phyloP scores from a whole-genome alignment of 2,797 vertebrate genomes.

The Amniataba percoides region DNA sequence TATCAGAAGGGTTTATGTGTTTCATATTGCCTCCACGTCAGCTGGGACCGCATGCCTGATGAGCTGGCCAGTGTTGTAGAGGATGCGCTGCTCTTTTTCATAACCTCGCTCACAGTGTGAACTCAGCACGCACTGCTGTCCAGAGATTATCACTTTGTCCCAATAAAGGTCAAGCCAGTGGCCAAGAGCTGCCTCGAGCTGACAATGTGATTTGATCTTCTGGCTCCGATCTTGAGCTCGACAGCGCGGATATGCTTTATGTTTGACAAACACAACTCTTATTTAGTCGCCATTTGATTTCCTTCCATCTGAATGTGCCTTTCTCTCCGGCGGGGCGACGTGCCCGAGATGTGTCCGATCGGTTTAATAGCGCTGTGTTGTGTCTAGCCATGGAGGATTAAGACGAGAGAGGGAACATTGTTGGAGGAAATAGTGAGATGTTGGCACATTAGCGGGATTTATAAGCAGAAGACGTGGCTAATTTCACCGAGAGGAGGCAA shows the following conservation, averaged over 20 bases:
- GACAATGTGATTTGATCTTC: slow-evolving; percentile 22
- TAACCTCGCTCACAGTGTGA: slow-evolving; percentile 43
- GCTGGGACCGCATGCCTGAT: slow-evolving; percentile 75
- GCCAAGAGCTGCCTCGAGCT: slow-evolving; percentile 27
- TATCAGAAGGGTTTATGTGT: slow-evolving; percentile 80
- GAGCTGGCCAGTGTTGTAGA: slow-evolving; percentile 59
- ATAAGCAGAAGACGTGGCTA: slow-evolving; percentile 29
- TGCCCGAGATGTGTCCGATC: slow-evolving; percentile 61
- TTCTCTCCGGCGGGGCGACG: slow-evolving; percentile 36
- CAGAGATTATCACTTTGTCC: slow-evolving; percentile 61
- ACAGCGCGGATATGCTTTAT: background rate
- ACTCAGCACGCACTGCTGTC: slow-evolving; percentile 39
- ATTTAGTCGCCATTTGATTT: slow-evolving; percentile 23
- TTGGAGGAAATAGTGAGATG: slow-evolving; percentile 61
- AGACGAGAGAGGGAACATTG: slow-evolving; percentile 36
- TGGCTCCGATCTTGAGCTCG: background rate
- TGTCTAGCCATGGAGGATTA: slow-evolving; percentile 71
- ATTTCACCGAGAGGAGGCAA: slow-evolving; percentile 37
- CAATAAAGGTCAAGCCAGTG: slow-evolving; percentile 45
- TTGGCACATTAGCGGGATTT: slow-evolving; percentile 65
- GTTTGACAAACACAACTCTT: slow-evolving; percentile 11
- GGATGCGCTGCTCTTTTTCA: slow-evolving; percentile 60
- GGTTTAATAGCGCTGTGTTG: slow-evolving; percentile 56
- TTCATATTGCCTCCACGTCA: slow-evolving; percentile 80
- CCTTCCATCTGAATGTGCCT: slow-evolving; percentile 28